These are phyloP conservation scores for Peromyscus aztecus DNA, from an alignment of 2,797 vertebrate species.

Conservation along the genomic window DNA sequence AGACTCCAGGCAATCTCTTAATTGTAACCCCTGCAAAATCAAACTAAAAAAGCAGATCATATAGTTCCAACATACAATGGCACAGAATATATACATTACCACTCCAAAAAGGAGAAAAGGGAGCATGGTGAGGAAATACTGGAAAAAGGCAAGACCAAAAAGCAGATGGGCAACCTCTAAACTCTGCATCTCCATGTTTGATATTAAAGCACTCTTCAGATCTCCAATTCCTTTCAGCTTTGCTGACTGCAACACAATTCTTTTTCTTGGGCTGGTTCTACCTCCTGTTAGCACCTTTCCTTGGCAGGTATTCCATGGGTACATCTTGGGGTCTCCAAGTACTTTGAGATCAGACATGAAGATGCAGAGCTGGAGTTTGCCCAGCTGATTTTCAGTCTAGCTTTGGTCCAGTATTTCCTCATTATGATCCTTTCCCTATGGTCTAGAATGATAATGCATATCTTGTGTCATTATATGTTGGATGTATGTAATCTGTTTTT, in stretches of 20 bases:
- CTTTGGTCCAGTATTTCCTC: neutral
- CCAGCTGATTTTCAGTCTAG: neutral
- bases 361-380: neutral
- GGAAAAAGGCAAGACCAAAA: neutral
- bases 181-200: neutral
- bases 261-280: too few species aligned
- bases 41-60: neutral
- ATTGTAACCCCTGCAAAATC: neutral
- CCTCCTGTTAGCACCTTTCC: too few species aligned
- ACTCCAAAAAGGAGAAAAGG: too few species aligned
- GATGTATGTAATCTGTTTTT: neutral
- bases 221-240: too few species aligned
- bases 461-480: neutral
- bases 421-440: too few species aligned
- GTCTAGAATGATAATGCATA: neutral
- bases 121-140: too few species aligned
- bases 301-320: too few species aligned
- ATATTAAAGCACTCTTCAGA: neutral
- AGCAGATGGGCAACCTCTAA: neutral
- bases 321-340: neutral
- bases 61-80: too few species aligned
- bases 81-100: too few species aligned
- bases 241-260: too few species aligned
- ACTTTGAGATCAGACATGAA: neutral
- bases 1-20: neutral